A percentile compares a stretch with the other conserved stretches of the same genome.
Evolutionary conservation across 92 coral and sea anemone species (phyloP).

Genomic region (Galaxea fascicularis): DNA sequence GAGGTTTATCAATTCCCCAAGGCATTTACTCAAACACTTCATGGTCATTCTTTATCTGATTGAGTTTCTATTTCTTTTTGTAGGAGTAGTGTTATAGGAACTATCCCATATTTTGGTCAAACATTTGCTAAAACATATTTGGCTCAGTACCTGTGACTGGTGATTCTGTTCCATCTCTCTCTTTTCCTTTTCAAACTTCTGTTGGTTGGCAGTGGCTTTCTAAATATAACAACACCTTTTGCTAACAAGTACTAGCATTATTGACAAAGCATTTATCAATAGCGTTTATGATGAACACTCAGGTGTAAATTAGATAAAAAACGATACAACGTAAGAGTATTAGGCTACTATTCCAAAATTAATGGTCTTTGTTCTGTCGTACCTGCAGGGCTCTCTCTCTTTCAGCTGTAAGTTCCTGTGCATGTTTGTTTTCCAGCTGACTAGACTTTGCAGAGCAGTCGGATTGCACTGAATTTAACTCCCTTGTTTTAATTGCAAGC

Average conservation of each 20-base stretch:
- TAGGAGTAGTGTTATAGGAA: no score
- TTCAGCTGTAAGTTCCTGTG: conserved; percentile 93
- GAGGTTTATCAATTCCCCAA: no score
- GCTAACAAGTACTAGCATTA: background rate
- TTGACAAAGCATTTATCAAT: background rate
- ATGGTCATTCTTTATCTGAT: no score
- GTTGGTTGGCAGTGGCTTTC: conserved; percentile 74
- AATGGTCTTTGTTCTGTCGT: no score
- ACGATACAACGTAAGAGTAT: no score
- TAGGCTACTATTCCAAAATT: no score
- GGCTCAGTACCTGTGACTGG: conserved; percentile 32
- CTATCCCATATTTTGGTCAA: no score
- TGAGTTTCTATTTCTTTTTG: no score
- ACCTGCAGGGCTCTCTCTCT: conserved; percentile 92
- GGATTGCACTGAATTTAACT: conserved; percentile 76
- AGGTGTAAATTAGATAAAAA: no score
- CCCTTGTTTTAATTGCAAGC: conserved; percentile 76
- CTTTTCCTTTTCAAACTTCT: conserved; percentile 79
- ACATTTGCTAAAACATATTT: background rate
- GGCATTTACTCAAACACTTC: no score
- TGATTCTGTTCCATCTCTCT: conserved; percentile 72
- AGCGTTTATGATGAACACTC: background rate
- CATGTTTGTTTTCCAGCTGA: conserved; percentile 83
- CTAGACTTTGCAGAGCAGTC: conserved; percentile 80
- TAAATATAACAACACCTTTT: conserved; percentile 6